phyloP scores from a whole-genome alignment of 30 jellyfish, hydroid and myxozoan genomes.

The Catostylus mosaicus region DNA sequence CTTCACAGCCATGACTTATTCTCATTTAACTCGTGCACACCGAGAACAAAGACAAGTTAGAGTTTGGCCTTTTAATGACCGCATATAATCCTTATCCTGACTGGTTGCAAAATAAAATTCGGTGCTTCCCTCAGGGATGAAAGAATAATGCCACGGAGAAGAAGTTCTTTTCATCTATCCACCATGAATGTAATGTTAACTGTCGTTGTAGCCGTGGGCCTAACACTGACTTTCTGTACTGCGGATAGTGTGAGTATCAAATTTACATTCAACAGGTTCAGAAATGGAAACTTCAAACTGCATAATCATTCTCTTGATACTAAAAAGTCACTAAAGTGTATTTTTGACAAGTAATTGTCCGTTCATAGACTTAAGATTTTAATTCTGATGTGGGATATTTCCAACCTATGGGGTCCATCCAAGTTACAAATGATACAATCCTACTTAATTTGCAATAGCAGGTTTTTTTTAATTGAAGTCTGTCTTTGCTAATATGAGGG shows the following conservation, averaged over 20 bases:
- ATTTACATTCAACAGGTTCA: no score
- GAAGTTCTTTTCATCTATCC: neutral
- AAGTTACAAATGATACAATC: no score
- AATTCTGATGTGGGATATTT: no score
- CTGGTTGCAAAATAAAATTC: neutral
- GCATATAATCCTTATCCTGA: neutral
- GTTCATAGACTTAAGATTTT: no score
- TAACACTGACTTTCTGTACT: constrained; percentile 9
- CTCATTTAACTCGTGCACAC: neutral
- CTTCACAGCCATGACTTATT: neutral
- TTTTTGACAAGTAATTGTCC: no score
- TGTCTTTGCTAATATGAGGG: no score
- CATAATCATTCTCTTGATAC: no score
- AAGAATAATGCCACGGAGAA: neutral
- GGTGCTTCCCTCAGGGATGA: neutral
- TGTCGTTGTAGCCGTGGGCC: neutral
- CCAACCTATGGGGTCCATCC: no score
- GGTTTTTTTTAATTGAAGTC: no score
- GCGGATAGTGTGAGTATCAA: constrained; percentile 4
- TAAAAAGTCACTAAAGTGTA: no score
- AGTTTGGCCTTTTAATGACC: neutral
- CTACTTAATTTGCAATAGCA: no score
- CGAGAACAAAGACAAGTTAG: constrained; percentile 4
- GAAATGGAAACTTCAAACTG: no score
- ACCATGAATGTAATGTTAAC: neutral